Evolutionary conservation across 2,888 invertebrate genomes (phyloP).

Genomic region (Zonitis immaculata): DNA sequence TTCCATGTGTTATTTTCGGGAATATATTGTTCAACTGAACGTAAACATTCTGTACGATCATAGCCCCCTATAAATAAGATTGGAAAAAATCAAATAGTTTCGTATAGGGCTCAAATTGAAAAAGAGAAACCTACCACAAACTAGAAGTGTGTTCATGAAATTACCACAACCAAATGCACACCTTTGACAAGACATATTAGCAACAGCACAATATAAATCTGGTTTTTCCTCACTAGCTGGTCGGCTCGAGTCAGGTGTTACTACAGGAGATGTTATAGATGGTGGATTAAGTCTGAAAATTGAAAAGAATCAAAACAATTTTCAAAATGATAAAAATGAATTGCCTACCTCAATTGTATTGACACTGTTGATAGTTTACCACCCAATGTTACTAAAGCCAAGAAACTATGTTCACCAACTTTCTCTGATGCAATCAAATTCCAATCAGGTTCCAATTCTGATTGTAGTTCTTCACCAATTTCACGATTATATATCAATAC

Average conservation of each 20-base stretch:
- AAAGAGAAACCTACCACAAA: too few relatives aligned
- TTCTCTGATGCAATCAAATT: constrained; percentile 56
- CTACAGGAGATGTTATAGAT: constrained; percentile 47
- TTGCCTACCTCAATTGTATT: constrained; percentile 51
- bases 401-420: constrained; percentile 58
- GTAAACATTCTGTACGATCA: constrained; percentile 78
- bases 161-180: constrained; percentile 74
- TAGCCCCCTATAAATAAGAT: too few relatives aligned
- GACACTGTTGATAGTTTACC: constrained; percentile 60
- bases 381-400: constrained; percentile 61
- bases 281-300: constrained; percentile 47
- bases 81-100: too few relatives aligned
- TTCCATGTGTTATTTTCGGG: constrained; percentile 67
- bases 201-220: constrained; percentile 55
- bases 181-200: constrained; percentile 62
- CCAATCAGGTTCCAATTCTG: constrained; percentile 57
- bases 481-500: constrained; percentile 58
- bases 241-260: constrained; percentile 44
- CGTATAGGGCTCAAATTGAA: too few relatives aligned
- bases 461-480: constrained; percentile 50
- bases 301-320: too few relatives aligned
- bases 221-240: constrained; percentile 51
- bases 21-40: constrained; percentile 69
- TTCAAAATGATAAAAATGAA: constrained; percentile 9
- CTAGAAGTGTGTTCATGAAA: constrained; percentile 65